Percentiles rank a stretch among this genome's conserved stretches.
phyloP scores from a whole-genome alignment of 1,140 invertebrate species.

The Leptinotarsa undecemlineata region DNA sequence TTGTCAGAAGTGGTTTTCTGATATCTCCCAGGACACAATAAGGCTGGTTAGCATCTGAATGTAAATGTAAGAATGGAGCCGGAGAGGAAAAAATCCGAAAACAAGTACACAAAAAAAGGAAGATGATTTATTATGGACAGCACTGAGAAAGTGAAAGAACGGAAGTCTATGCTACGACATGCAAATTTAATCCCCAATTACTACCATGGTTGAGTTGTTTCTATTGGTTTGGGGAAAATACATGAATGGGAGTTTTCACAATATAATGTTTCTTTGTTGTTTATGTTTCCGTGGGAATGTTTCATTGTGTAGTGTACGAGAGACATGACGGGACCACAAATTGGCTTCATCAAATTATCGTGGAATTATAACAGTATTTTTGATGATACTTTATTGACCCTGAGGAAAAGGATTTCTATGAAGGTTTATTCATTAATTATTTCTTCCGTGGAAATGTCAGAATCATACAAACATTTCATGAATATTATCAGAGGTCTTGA shows the following conservation, averaged over 20 bases:
- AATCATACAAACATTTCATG: too few species aligned
- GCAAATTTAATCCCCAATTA: slow-evolving; percentile 32
- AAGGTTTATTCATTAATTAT: too few species aligned
- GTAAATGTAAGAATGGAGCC: neutral
- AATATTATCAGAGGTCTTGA: too few species aligned
- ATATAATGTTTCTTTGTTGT: neutral
- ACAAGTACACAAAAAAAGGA: neutral
- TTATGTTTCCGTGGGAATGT: neutral
- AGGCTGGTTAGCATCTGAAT: neutral
- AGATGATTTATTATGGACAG: slow-evolving; percentile 24
- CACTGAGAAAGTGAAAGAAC: slow-evolving; percentile 10
- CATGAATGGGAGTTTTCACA: slow-evolving; percentile 11
- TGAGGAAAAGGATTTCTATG: too few species aligned
- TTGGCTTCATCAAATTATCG: neutral
- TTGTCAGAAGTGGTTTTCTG: neutral
- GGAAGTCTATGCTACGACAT: slow-evolving; percentile 18
- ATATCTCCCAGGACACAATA: neutral
- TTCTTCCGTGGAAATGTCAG: too few species aligned
- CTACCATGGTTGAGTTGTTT: slow-evolving; percentile 22
- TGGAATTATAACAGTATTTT: too few species aligned
- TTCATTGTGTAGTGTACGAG: neutral
- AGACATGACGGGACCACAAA: neutral
- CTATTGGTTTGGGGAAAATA: slow-evolving; percentile 16
- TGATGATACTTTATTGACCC: too few species aligned
- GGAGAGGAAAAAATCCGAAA: neutral